phyloP scores from a whole-genome alignment of 1,140 invertebrate species.

The Oscheius sp. region DNA sequence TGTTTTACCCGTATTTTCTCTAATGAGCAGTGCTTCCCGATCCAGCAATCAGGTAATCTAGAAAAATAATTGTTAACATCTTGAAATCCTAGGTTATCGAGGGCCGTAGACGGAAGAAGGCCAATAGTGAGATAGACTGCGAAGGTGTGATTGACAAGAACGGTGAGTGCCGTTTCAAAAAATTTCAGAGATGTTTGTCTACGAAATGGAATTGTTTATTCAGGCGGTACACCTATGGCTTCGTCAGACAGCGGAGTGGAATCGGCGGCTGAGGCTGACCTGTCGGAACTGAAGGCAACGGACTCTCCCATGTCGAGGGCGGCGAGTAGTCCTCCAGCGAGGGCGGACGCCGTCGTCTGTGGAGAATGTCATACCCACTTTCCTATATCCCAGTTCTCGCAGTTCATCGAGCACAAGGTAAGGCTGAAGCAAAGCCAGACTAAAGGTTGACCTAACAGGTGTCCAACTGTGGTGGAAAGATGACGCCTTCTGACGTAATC shows the following conservation, averaged over 20 bases:
- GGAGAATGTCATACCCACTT: slow-evolving; percentile 52
- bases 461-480: slow-evolving; percentile 41
- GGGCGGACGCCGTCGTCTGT: slow-evolving; percentile 52
- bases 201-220: no score
- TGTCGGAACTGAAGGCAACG: slow-evolving; percentile 10
- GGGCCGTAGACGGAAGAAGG: background rate
- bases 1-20: background rate
- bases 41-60: background rate
- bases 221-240: slow-evolving; percentile 53
- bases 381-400: slow-evolving; percentile 43
- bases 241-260: slow-evolving; percentile 53
- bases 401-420: slow-evolving; percentile 59
- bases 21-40: slow-evolving; percentile 11
- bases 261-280: slow-evolving; percentile 46
- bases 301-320: slow-evolving; percentile 10
- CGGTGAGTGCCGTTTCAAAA: no score
- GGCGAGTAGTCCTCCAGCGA: background rate
- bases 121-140: slow-evolving; percentile 16
- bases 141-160: slow-evolving; percentile 6
- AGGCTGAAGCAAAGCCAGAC: background rate
- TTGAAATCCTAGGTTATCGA: slow-evolving; percentile 1
- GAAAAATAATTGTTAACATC: no score
- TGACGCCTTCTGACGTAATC: slow-evolving; percentile 42
- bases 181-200: no score
- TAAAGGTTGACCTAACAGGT: slow-evolving; percentile 33